Evolutionary conservation across 2,113 vertebrate genomes (phyloP), one percentile per base, ranked within the genome.

Genomic region (Xenus cinereus): DNA sequence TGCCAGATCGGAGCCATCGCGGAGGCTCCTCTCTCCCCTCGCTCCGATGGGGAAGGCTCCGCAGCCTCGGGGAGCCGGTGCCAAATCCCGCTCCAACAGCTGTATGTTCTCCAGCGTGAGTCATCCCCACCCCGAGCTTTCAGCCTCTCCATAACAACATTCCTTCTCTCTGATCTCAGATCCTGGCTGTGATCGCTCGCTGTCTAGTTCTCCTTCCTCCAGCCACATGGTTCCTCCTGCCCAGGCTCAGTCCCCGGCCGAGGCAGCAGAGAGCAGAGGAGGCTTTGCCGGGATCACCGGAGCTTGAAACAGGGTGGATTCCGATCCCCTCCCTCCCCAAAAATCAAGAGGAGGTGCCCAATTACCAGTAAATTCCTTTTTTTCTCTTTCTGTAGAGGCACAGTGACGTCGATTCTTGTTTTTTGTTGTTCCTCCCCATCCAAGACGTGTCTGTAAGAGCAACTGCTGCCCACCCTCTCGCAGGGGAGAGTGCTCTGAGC

Each of bases 71-170:
- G 0, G 18, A 76, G 37, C 73, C 1, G 0, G 6, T 56, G 91
- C 95, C 92, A 94, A 63, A 57, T 62, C 95, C 80, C 0, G 3
- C 57, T 92, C 90, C 85, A 84, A 83, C 95, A 96, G 94, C 95
- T 97, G 96, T 84, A 82, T 91, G 68, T 93, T 94, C 88, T 95
- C 97, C 87, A 84, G 95, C 41, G 4, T 97, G 94, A 97, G 75
- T 96, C 96, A 96, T 94, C 79, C 84, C 93, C 73, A 68, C 50
- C 71, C 92, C 2, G 28, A 95, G 97, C 87, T 59, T 37, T 54
- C 88, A 90, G 95, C 93, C 92, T 96, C 88, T 96, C 94, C 95
- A 96, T 71, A 97, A 95, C 93, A 93, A 87, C 97, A 97, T 97
- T 97, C 96, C 89, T 97, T 88, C 93, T 84, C 94, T 67, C 94